These are phyloP conservation scores for Lamprotornis superbus DNA, from an alignment of 2,113 vertebrate species.

Conservation along the genomic window DNA sequence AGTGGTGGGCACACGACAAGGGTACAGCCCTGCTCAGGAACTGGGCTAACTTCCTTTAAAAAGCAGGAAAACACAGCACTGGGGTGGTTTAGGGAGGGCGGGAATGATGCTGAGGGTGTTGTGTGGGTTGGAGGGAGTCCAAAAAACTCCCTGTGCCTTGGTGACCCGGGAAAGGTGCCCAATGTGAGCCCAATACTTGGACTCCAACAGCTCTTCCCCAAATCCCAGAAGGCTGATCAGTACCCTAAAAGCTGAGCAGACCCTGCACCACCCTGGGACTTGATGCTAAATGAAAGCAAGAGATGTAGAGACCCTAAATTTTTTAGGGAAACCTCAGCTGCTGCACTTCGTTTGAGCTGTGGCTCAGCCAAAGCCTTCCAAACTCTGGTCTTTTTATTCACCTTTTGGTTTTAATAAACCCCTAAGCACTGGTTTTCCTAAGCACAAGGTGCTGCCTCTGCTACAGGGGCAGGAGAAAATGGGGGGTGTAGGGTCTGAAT, in stretches of 20 bases:
- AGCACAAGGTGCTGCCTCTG: background rate
- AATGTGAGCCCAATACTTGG: rapidly evolving
- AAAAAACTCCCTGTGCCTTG: background rate
- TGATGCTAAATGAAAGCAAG: background rate
- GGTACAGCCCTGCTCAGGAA: background rate
- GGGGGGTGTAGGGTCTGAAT: rapidly evolving
- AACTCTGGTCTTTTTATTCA: background rate
- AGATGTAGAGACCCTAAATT: background rate
- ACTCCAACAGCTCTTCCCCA: background rate
- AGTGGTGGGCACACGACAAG: background rate
- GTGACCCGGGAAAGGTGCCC: background rate
- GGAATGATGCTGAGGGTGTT: background rate
- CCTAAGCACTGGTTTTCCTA: background rate
- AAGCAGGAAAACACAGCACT: rapidly evolving
- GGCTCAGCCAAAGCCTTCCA: background rate
- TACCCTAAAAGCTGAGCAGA: background rate
- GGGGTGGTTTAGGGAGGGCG: background rate
- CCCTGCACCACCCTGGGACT: background rate
- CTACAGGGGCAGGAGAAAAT: background rate
- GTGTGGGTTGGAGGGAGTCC: background rate
- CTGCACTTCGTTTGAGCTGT: background rate
- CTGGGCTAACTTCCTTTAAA: background rate
- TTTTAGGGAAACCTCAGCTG: background rate
- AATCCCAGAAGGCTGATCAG: background rate
- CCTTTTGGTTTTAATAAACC: background rate